These are phyloP conservation scores for Datnioides undecimradiatus DNA, from an alignment of 2,113 vertebrate species.

Conservation along the genomic window DNA sequence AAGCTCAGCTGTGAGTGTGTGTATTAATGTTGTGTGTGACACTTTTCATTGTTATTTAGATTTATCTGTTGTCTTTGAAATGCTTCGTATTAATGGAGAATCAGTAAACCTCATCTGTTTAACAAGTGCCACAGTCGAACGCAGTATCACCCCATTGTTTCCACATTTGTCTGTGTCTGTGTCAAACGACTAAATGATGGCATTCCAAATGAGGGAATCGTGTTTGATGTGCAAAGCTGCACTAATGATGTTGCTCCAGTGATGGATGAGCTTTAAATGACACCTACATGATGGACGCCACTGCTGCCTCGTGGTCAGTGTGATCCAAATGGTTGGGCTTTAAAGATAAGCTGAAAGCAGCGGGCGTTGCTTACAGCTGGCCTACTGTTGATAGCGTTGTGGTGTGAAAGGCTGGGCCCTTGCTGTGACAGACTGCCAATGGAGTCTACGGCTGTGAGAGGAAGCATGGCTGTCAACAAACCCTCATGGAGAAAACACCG, in stretches of 20 bases:
- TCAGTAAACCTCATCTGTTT: constrained; percentile 32
- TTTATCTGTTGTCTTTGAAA: constrained; percentile 3
- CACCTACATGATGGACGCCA: constrained; percentile 58
- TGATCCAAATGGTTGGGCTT: constrained; percentile 62
- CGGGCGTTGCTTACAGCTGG: constrained; percentile 59
- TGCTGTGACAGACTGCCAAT: constrained; percentile 66
- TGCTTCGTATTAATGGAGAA: constrained; percentile 18
- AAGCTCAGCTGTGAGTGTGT: not conserved
- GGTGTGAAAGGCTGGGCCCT: constrained; percentile 54
- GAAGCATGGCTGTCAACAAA: constrained; percentile 53
- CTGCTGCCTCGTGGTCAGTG: constrained; percentile 41
- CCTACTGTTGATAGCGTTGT: constrained; percentile 60
- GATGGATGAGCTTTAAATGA: constrained; percentile 72
- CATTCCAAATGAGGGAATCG: constrained; percentile 54
- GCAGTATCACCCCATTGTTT: constrained; percentile 55
- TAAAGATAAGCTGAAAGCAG: constrained; percentile 74
- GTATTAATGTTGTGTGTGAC: not conserved
- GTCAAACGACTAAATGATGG: constrained; percentile 51
- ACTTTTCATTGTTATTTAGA: constrained; percentile 6
- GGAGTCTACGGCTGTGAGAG: constrained; percentile 36
- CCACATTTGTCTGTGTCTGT: constrained; percentile 48
- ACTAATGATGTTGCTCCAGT: constrained; percentile 47
- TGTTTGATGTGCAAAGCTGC: constrained; percentile 55
- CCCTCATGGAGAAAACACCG: constrained; percentile 32
- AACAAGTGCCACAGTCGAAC: constrained; percentile 23